Conservation (phyloP, 2,888 invertebrate genomes). For the Linnaemya tessellans region DNA sequence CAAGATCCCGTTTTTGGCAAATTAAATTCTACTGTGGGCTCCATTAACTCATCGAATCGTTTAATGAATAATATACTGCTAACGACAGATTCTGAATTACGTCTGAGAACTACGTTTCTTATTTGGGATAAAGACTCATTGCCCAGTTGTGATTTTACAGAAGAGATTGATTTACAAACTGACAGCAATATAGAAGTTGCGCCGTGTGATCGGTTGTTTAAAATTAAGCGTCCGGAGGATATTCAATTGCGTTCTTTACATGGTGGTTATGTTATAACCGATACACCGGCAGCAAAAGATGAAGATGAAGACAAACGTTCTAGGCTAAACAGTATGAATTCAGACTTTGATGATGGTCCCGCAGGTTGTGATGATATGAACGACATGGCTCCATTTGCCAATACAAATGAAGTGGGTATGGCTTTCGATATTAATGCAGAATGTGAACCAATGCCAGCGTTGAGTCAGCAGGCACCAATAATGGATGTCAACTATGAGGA, state of each 20-base stretch:
- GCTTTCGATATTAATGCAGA: slow-evolving; percentile 87
- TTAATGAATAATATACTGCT: slow-evolving; percentile 86
- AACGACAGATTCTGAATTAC: slow-evolving; percentile 83
- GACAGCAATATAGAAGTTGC: slow-evolving; percentile 65
- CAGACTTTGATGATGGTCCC: slow-evolving; percentile 61
- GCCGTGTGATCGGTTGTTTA: slow-evolving; percentile 75
- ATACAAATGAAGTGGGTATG: slow-evolving; percentile 85
- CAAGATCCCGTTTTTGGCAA: slow-evolving; percentile 86
- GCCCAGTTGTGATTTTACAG: slow-evolving; percentile 75
- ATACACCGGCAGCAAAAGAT: slow-evolving; percentile 79
- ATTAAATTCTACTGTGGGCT: slow-evolving; percentile 85
- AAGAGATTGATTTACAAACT: slow-evolving; percentile 68
- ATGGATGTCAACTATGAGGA: slow-evolving; percentile 83
- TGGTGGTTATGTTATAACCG: slow-evolving; percentile 80
- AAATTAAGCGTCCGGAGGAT: slow-evolving; percentile 74
- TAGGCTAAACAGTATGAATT: slow-evolving; percentile 46
- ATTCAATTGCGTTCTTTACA: slow-evolving; percentile 79
- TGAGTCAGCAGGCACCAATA: slow-evolving; percentile 77
- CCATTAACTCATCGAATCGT: slow-evolving; percentile 86
- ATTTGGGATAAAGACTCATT: slow-evolving; percentile 78
- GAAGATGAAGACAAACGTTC: slow-evolving; percentile 69
- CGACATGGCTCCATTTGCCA: slow-evolving; percentile 83
- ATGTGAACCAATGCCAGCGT: slow-evolving; percentile 85
- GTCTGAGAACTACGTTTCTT: slow-evolving; percentile 78
- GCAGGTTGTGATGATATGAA: slow-evolving; percentile 72